Conservation (phyloP, 2,888 invertebrate genomes). For the Cryptus armator region DNA sequence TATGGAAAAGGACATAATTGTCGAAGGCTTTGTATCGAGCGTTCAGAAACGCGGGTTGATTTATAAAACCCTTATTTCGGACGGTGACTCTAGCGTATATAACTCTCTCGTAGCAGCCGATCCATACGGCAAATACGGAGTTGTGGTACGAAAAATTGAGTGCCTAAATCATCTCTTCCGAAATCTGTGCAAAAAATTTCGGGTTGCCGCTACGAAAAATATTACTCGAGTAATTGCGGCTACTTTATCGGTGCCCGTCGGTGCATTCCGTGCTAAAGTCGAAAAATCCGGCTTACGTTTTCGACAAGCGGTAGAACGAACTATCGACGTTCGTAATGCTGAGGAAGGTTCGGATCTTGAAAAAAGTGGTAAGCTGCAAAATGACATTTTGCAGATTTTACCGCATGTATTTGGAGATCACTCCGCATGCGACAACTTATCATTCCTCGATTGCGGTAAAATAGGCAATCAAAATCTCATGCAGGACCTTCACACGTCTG, state of each 20-base stretch:
- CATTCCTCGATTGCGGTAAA: background rate
- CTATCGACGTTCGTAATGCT: slow-evolving; percentile 3
- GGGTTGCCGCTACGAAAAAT: slow-evolving; percentile 19
- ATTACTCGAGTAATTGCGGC: background rate
- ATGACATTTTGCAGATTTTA: slow-evolving; percentile 62
- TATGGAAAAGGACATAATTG: slow-evolving; percentile 65
- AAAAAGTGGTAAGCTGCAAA: slow-evolving; percentile 21
- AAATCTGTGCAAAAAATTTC: slow-evolving; percentile 61
- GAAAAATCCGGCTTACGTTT: slow-evolving; percentile 32
- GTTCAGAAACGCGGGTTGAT: slow-evolving; percentile 53
- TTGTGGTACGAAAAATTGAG: slow-evolving; percentile 76
- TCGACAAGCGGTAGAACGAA: slow-evolving; percentile 33
- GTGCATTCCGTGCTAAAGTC: background rate
- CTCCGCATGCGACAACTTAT: slow-evolving; percentile 31
- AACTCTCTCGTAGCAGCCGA: slow-evolving; percentile 72
- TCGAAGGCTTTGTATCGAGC: slow-evolving; percentile 56
- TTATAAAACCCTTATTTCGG: slow-evolving; percentile 55
- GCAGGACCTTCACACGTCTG: slow-evolving; percentile 40
- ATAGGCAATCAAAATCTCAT: slow-evolving; percentile 43
- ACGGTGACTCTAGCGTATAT: slow-evolving; percentile 79
- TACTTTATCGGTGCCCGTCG: background rate
- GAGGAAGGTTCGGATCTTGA: background rate
- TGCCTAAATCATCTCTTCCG: slow-evolving; percentile 76
- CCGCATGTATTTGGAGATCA: slow-evolving; percentile 70
- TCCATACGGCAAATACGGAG: slow-evolving; percentile 70